These are phyloP conservation scores for Pseudopodoces humilis DNA, from an alignment of 2,113 vertebrate genomes.

Conservation along the genomic window DNA sequence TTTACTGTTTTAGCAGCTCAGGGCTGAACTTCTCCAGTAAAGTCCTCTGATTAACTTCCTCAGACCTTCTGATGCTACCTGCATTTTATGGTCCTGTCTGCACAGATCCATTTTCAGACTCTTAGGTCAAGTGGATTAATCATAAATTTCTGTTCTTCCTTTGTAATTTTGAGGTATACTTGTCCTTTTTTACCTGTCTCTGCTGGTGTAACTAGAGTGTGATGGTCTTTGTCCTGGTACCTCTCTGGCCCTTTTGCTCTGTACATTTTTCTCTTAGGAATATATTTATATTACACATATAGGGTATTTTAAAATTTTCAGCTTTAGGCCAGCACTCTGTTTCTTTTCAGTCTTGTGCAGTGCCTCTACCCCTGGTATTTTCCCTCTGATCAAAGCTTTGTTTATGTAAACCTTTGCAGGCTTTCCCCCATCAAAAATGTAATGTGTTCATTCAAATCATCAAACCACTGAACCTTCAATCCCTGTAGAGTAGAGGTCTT, in stretches of 20 bases:
- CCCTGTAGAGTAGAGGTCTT: background rate
- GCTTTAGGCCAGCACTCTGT: background rate
- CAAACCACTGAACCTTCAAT: background rate
- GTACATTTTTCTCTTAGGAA: background rate
- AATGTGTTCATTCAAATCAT: background rate
- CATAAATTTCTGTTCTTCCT: background rate
- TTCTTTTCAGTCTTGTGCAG: background rate
- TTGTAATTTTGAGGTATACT: background rate
- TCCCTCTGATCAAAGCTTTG: background rate
- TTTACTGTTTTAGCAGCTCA: background rate
- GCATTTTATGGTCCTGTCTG: background rate
- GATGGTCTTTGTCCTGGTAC: background rate
- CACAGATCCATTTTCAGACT: background rate
- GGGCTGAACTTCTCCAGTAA: background rate
- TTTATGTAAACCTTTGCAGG: background rate
- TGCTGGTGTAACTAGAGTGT: background rate
- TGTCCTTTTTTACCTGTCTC: accelerated
- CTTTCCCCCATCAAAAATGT: background rate
- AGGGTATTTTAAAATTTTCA: background rate
- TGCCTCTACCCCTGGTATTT: background rate
- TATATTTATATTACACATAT: background rate
- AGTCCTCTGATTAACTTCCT: background rate
- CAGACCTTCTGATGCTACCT: background rate
- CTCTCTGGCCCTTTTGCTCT: background rate
- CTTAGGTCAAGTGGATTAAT: background rate